These are phyloP conservation scores for Anneissia japonica DNA, from an alignment of 35 echinoderm and acorn worm genomes.

Conservation along the genomic window DNA sequence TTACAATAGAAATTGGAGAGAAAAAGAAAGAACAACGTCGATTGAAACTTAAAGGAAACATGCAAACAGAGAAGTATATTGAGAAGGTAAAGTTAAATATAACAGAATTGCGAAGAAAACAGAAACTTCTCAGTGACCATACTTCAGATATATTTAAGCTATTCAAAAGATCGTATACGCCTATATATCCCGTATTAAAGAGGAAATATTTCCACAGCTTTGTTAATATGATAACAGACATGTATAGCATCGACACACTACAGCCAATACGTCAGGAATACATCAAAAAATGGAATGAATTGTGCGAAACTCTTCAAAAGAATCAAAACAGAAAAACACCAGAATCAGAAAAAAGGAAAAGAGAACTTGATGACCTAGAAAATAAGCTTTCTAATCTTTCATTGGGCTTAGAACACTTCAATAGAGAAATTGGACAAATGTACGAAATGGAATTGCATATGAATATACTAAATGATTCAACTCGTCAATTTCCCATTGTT, in stretches of 20 bases:
- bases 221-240: neutral
- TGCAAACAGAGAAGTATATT: neutral
- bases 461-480: neutral
- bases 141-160: neutral
- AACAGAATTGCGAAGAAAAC: neutral
- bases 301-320: no score
- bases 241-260: neutral
- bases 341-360: neutral
- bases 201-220: neutral
- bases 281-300: neutral
- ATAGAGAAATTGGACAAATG: no score
- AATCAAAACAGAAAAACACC: neutral
- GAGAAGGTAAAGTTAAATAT: neutral
- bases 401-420: conserved; percentile 30
- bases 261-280: neutral
- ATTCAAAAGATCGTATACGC: neutral
- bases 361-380: neutral
- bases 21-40: neutral
- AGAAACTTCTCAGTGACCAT: neutral
- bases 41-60: neutral
- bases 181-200: neutral
- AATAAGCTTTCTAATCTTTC: neutral
- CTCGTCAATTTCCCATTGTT: neutral
- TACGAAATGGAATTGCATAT: no score
- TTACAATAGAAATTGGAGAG: neutral